A percentile compares a stretch with the other conserved stretches of the same genome.
These are phyloP conservation scores for Boulengeromyrus knoepffleri DNA, from an alignment of 2,113 vertebrate species.

Conservation along the genomic window DNA sequence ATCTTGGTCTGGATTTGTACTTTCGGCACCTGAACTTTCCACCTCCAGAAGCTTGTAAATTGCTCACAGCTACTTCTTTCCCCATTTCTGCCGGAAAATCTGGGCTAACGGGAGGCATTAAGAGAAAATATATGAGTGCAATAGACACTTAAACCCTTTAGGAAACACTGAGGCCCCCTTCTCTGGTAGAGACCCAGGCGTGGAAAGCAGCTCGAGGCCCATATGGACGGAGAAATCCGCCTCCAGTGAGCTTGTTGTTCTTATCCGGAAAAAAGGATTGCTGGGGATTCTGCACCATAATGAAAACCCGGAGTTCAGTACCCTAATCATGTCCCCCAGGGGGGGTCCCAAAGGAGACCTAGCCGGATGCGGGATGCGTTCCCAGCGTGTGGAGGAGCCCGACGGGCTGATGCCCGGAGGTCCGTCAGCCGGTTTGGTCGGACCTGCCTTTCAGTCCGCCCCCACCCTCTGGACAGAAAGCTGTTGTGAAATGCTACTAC, in stretches of 20 bases:
- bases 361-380: neutral
- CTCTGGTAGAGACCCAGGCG: neutral
- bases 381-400: neutral
- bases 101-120: conserved; percentile 47
- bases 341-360: neutral
- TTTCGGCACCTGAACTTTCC: neutral
- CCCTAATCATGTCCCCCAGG: neutral
- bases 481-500: conserved; percentile 63
- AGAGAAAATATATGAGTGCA: conserved; percentile 22
- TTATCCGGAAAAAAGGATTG: neutral
- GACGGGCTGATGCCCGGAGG: neutral
- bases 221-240: neutral
- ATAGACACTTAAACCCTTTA: conserved; percentile 26
- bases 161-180: conserved; percentile 16
- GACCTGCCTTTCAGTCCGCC: neutral
- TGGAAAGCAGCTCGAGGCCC: neutral
- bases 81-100: conserved; percentile 35
- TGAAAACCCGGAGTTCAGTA: neutral
- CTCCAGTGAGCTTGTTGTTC: neutral
- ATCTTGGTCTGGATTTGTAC: neutral
- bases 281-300: neutral
- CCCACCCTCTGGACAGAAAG: conserved; percentile 66
- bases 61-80: conserved; percentile 61
- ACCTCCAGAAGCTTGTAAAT: conserved; percentile 65
- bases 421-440: neutral